Evolutionary conservation across 2,888 invertebrate species (phyloP).

Genomic region (Melanotus villosus): DNA sequence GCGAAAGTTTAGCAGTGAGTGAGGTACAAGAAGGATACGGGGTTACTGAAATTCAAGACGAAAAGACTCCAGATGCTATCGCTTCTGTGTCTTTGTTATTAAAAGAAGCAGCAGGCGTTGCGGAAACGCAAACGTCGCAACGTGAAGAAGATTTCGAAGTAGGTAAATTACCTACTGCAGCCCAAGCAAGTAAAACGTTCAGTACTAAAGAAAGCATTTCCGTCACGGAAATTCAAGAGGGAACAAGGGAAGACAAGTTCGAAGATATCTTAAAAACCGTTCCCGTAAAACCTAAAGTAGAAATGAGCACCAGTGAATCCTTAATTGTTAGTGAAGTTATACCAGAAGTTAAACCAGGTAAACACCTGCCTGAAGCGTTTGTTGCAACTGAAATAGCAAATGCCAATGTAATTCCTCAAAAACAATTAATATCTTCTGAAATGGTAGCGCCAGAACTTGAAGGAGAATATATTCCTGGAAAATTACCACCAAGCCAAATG

Average conservation of each 20-base stretch:
- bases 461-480: conserved; percentile 73
- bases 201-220: conserved; percentile 76
- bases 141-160: conserved; percentile 74
- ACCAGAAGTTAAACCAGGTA: conserved; percentile 80
- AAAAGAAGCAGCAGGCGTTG: conserved; percentile 78
- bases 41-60: conserved; percentile 68
- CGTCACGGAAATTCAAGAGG: conserved; percentile 76
- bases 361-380: conserved; percentile 84
- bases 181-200: conserved; percentile 72
- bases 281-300: conserved; percentile 73
- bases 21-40: conserved; percentile 66
- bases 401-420: conserved; percentile 76
- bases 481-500: conserved; percentile 74
- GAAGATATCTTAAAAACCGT: conserved; percentile 68
- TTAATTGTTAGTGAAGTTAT: conserved; percentile 78
- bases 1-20: conserved; percentile 68
- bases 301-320: conserved; percentile 76
- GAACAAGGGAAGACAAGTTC: conserved; percentile 74
- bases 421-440: conserved; percentile 76
- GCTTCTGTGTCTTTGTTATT: conserved; percentile 74
- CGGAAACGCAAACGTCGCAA: conserved; percentile 74
- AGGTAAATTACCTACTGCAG: conserved; percentile 67
- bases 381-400: conserved; percentile 85
- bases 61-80: conserved; percentile 66
- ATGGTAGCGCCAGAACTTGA: conserved; percentile 80